phyloP scores from a whole-genome alignment of 2,113 vertebrate species.

The Chamaea fasciata region DNA sequence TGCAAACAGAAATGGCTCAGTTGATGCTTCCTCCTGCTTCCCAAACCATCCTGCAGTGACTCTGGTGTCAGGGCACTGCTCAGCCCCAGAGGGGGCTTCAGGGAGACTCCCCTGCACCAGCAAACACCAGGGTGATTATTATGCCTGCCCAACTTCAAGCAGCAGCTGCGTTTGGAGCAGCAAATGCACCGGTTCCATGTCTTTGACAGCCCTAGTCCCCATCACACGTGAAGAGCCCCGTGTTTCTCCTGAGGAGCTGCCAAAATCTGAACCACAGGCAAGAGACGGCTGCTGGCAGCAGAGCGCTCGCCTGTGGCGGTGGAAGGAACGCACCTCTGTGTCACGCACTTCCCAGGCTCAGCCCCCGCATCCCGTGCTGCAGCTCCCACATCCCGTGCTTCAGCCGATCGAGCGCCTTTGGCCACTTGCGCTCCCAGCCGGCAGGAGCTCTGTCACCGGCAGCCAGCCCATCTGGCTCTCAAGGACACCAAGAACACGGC shows the following conservation, averaged over 20 bases:
- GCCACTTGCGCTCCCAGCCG: background rate
- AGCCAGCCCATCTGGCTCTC: background rate
- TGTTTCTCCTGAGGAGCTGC: background rate
- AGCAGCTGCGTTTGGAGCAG: background rate
- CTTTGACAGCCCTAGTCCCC: background rate
- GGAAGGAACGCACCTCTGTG: background rate
- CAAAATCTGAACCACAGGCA: background rate
- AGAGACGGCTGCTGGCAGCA: background rate
- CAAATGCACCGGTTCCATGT: background rate
- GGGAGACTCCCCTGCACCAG: accelerated
- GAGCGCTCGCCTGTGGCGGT: background rate
- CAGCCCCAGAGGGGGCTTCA: background rate
- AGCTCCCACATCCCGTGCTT: background rate
- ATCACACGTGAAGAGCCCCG: background rate
- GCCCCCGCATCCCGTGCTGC: background rate
- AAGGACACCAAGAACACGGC: background rate
- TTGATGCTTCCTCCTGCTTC: background rate
- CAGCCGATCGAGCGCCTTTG: accelerated
- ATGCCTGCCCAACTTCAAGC: background rate
- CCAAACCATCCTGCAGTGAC: accelerated
- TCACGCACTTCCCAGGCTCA: background rate
- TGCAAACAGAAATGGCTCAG: accelerated
- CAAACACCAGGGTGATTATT: accelerated
- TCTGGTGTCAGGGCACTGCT: too few relatives aligned
- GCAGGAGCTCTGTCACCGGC: background rate